phyloP scores from a whole-genome alignment of 2,797 vertebrate genomes.

The Limosa lapponica region DNA sequence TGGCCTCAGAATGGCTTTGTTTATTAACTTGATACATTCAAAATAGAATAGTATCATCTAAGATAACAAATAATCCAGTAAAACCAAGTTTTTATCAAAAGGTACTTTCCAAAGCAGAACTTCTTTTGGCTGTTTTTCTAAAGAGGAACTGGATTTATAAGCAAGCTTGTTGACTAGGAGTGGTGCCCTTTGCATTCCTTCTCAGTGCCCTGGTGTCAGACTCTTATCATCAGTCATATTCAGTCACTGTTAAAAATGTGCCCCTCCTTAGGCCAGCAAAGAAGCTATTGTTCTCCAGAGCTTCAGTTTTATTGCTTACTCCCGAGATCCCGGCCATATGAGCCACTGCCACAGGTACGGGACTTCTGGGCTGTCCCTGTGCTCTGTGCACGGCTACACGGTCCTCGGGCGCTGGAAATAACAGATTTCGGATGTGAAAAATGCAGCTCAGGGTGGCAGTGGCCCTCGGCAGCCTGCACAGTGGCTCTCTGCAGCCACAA shows the following conservation, averaged over 20 bases:
- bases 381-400: background rate
- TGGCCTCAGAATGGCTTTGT: background rate
- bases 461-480: background rate
- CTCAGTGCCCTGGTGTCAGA: background rate
- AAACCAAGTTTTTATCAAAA: background rate
- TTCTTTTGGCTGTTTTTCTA: background rate
- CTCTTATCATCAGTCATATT: background rate
- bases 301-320: background rate
- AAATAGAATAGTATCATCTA: background rate
- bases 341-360: background rate
- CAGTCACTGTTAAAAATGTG: background rate
- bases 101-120: background rate
- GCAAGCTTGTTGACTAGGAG: background rate
- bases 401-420: background rate
- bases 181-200: background rate
- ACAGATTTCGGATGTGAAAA: background rate
- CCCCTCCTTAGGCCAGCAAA: background rate
- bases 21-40: background rate
- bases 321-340: background rate
- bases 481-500: background rate
- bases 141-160: background rate
- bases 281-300: background rate
- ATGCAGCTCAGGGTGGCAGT: background rate
- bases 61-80: background rate
- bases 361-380: background rate